Evolutionary conservation across 2,797 vertebrate species (phyloP).

Genomic region (Phylloscopus collybita): DNA sequence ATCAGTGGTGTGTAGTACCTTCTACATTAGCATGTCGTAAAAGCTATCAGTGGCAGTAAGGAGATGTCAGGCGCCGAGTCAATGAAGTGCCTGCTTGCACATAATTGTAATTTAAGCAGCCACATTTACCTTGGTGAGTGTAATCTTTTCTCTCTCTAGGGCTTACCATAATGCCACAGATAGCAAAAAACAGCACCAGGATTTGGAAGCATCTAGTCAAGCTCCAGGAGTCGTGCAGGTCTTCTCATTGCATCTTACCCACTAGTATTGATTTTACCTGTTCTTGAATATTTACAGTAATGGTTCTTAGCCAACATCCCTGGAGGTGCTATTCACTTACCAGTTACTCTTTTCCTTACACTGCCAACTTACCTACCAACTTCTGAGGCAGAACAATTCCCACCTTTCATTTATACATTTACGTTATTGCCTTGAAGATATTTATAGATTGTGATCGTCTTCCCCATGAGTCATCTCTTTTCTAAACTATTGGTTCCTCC

Average conservation of each 20-base stretch:
- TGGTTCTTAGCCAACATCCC: neutral
- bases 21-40: neutral
- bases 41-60: neutral
- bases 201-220: neutral
- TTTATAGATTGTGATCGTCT: neutral
- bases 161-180: neutral
- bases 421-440: conserved; percentile 32
- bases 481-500: conserved; percentile 7
- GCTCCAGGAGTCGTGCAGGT: neutral
- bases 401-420: conserved; percentile 36
- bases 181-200: neutral
- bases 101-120: neutral
- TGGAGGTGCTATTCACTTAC: neutral
- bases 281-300: neutral
- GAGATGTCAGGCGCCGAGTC: conserved; percentile 10
- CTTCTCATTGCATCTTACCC: neutral
- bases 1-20: neutral
- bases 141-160: neutral
- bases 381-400: conserved; percentile 24
- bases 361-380: neutral
- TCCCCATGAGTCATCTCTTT: conserved; percentile 6
- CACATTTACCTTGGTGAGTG: neutral
- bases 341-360: neutral
- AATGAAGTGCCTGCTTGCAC: conserved; percentile 24
- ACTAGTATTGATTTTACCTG: neutral